phyloP scores from a whole-genome alignment of 2,113 vertebrate species.

The Chauna torquata region DNA sequence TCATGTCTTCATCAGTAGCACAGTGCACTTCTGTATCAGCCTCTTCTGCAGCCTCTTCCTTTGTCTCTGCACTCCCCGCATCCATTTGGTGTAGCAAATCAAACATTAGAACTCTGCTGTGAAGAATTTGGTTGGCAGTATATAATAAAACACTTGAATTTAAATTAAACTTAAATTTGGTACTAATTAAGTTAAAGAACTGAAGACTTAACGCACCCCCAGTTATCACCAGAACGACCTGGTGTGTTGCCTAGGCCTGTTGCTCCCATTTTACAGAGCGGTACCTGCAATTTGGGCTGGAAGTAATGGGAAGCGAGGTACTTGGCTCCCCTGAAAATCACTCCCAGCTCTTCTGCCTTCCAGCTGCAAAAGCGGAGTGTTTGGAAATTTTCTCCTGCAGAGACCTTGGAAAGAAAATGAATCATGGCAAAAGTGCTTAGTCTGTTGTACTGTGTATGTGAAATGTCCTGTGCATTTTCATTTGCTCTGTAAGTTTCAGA shows the following conservation, averaged over 20 bases:
- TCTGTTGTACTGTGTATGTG: too few species aligned
- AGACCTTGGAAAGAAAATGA: neutral
- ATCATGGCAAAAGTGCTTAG: neutral
- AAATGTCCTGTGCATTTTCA: neutral
- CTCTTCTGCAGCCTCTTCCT: neutral
- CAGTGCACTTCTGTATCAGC: neutral
- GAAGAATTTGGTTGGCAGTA: neutral
- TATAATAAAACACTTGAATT: neutral
- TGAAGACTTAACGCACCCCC: neutral
- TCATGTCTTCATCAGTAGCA: constrained; percentile 36
- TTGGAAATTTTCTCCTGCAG: neutral
- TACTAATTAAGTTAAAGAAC: neutral
- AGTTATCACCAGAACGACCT: neutral
- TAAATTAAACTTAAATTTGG: neutral
- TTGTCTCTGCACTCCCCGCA: neutral
- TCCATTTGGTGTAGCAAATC: neutral
- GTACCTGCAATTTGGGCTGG: neutral
- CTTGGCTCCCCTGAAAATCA: neutral
- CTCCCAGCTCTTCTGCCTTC: neutral
- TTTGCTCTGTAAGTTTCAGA: neutral
- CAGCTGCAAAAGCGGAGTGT: rapidly evolving
- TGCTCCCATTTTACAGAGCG: neutral
- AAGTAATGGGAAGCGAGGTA: rapidly evolving
- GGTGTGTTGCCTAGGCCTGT: neutral
- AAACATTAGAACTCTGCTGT: neutral